Evolutionary conservation across 2,888 invertebrate genomes (phyloP).

Genomic region (Anticlea derivata): DNA sequence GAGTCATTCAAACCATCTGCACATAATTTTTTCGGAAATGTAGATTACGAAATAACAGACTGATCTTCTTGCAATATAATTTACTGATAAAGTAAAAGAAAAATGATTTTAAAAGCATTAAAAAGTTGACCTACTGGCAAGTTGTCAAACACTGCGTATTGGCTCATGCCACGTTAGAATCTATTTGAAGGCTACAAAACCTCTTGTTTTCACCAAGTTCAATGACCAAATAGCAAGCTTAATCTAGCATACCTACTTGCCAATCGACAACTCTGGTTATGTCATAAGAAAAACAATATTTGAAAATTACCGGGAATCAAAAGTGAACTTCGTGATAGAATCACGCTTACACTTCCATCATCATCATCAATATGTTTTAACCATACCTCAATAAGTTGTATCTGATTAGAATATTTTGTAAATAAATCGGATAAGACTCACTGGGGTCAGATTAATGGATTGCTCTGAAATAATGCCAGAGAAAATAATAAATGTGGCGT

Average conservation of each 20-base stretch:
- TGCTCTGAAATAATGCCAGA: neutral
- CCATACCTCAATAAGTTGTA: neutral
- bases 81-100: conserved; percentile 10
- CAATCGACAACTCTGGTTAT: neutral
- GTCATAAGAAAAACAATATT: neutral
- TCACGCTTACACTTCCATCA: neutral
- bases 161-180: no score
- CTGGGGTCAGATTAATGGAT: no score
- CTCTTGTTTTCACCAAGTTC: no score
- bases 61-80: conserved; percentile 12
- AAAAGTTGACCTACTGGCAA: conserved; percentile 9
- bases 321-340: neutral
- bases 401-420: neutral
- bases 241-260: neutral
- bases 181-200: no score
- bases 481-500: neutral
- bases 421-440: neutral
- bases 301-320: neutral
- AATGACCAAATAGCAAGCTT: neutral
- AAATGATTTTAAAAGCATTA: conserved; percentile 8
- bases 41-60: conserved; percentile 17
- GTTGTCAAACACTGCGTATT: neutral
- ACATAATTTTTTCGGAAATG: conserved; percentile 45
- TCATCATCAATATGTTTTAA: neutral
- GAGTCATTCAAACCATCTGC: conserved; percentile 71